Evolutionary conservation across 2,888 invertebrate species (phyloP), one percentile per base, ranked within the genome.

Genomic region (Flexamia atlantica): DNA sequence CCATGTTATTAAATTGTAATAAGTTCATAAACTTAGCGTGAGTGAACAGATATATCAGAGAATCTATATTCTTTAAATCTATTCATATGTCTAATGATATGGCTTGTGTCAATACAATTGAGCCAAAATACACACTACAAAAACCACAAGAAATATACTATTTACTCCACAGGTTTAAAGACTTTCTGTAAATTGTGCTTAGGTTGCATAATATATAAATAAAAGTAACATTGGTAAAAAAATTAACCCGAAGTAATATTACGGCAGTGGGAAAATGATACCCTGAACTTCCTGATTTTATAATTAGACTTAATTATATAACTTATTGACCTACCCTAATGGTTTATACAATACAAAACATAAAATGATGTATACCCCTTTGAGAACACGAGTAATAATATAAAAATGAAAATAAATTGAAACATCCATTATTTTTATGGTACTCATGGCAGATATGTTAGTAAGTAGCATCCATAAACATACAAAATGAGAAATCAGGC

Each of bases 221-320:
- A 14, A 7, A 50, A 3, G 17, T 10, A 50, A n/a, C n/a, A 50
- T 10, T 7, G 4, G 14, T 60, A n/a, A 23, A 25, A n/a, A 60
- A 23, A 23, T 60, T 60, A 25, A 23, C 4, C 5, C 3, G 4
- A 12, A 60, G 23, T 23, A n/a, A 50, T n/a, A n/a, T 30, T 25
- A 14, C 32, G 68, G 68, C 68, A 68, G 68, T 68, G 30, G 32
- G 20, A 68, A 60, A 1, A 68, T 32, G 2, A 68, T n/a, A 68
- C 68, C 68, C 68, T 68, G 68, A 68, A 17, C 1, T 32, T 30
- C 68, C 68, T 68, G 7, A 1, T 0, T 23, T 57, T 23, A 57
- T 14, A 14, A 46, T 40, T 5, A 9, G 40, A 40, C 40, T 40
- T n/a, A n/a, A n/a, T n/a, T n/a, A 9, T 36, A 36, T 36, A 36